Base-by-base conservation (phyloP, 2,888 invertebrate genomes). In the Dione vanillae region DNA sequence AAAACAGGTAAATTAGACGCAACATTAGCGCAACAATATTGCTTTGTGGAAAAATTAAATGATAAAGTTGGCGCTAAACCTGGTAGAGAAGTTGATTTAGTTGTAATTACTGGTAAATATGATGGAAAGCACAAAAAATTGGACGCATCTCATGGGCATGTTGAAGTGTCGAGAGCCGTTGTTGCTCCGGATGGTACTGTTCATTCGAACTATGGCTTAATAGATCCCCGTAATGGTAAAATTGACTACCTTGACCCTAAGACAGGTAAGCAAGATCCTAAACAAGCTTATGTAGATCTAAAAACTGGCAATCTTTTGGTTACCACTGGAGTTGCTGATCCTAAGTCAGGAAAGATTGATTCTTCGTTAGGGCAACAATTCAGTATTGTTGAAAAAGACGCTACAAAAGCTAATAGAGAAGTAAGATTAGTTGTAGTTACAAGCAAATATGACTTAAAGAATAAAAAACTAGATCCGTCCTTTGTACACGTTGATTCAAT, bases 241-340 rank as follows among this genome's bases (percentile, higher is more conserved):
- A 90, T 96, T 62, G 94, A 95, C 74, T 94, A 94, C 3, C 87
- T 94, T 16, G 95, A 96, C 75, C 94, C 95, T 3, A 94, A 94
- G 77, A 94, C 95, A 0, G 96, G 96, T 27, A 95, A 95, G 80
- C 94, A 92, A 75, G 95, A 95, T 77, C 89, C 94, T 3, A 94
- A 94, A 82, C 95, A 95, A 83, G 96, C 96, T 1, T 95, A 95
- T 79, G 92, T 96, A n/a, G 96, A 96, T 79, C 93, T 94, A n/a
- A 94, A 95, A 79, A 96, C 96, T 10, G 95, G 96, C 16, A 95
- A 96, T 77, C 88, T 96, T 67, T 92, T 95, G 27, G 90, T 96
- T 11, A 93, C 94, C 2, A 94, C 94, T 12, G 95, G 95, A 27
- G 95, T 96, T 5, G 80, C 93, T 2, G 95, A 96, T 85, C 95